Conservation (phyloP, 2,888 invertebrate species). For the Aphodius granarius region DNA sequence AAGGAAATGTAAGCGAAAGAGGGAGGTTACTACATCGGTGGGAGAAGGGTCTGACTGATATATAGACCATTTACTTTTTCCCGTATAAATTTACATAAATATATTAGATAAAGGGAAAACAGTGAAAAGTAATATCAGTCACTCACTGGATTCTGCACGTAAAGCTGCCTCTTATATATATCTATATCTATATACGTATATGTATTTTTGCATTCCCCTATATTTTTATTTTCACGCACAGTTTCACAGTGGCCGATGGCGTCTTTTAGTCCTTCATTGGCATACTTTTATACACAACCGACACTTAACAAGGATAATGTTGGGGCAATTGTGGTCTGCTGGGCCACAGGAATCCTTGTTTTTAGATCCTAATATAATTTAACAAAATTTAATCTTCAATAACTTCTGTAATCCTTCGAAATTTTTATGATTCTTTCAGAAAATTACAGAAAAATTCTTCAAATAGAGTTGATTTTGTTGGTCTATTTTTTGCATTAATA, state of each 20-base stretch:
- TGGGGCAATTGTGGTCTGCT: too few relatives aligned
- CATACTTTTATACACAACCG: neutral
- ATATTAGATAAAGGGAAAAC: slow-evolving; percentile 2
- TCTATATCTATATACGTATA: slow-evolving; percentile 5
- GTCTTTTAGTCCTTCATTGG: neutral
- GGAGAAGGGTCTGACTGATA: neutral
- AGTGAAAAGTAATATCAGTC: slow-evolving; percentile 10
- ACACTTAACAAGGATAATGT: neutral
- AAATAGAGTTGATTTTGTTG: too few relatives aligned
- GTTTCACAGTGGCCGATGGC: neutral
- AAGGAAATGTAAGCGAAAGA: neutral
- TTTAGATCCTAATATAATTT: too few relatives aligned
- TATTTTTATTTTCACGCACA: neutral
- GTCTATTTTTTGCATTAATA: too few relatives aligned
- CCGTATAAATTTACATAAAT: slow-evolving; percentile 13
- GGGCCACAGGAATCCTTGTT: too few relatives aligned
- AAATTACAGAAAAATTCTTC: too few relatives aligned
- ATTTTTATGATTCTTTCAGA: too few relatives aligned
- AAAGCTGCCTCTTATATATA: neutral
- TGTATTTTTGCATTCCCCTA: neutral
- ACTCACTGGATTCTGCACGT: neutral
- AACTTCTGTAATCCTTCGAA: too few relatives aligned
- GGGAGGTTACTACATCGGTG: neutral
- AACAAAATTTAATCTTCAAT: too few relatives aligned
- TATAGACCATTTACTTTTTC: slow-evolving; percentile 12